These are phyloP conservation scores for Dasypogon diadema DNA, from an alignment of 2,888 invertebrate genomes.

Conservation along the genomic window DNA sequence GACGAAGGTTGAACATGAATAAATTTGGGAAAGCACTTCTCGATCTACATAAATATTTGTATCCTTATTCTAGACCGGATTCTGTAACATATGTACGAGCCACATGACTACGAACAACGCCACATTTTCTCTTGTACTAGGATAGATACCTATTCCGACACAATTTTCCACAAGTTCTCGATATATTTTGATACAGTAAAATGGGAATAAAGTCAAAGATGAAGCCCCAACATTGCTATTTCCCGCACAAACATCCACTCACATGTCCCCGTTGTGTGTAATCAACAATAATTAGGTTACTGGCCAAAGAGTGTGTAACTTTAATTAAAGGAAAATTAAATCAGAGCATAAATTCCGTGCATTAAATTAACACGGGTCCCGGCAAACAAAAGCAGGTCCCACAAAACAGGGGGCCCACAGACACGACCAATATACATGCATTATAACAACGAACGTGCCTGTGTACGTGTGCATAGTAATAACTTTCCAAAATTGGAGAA, in stretches of 20 bases:
- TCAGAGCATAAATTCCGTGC: constrained; percentile 47
- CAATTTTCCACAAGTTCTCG: background rate
- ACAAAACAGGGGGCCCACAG: background rate
- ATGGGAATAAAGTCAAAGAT: too few species aligned
- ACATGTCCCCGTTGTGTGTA: constrained; percentile 31
- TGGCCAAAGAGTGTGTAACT: constrained; percentile 48
- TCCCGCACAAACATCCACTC: constrained; percentile 3
- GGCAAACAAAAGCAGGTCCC: constrained; percentile 27
- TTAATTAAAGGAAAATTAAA: constrained; percentile 49
- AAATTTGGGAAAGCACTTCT: constrained; percentile 39
- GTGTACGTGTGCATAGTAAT: constrained; percentile 17
- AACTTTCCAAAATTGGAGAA: constrained; percentile 46
- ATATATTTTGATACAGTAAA: background rate
- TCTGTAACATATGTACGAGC: background rate
- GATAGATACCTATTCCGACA: background rate
- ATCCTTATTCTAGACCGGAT: constrained; percentile 9
- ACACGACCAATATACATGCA: background rate
- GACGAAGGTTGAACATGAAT: constrained; percentile 12
- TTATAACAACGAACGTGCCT: background rate
- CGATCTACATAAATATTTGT: constrained; percentile 42
- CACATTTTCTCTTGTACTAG: background rate
- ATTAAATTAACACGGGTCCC: constrained; percentile 37
- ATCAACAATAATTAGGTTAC: constrained; percentile 49
- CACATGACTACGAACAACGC: background rate
- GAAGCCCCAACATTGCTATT: background rate